Base-by-base conservation (phyloP, 2,113 vertebrate species). In the Pseudorasbora parva region DNA sequence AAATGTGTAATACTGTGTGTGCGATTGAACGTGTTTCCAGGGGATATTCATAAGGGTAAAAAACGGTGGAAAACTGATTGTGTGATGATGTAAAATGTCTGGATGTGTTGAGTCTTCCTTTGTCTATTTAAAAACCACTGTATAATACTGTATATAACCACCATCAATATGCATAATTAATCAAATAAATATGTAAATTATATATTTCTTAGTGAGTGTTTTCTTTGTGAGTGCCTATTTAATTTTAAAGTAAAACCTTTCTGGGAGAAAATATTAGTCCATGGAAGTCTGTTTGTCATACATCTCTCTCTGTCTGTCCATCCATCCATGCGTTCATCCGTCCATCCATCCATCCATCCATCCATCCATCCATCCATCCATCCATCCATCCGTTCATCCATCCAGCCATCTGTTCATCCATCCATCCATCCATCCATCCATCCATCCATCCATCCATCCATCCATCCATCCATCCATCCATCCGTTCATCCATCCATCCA, bases 1-100 rank as follows among this genome's bases (percentile, higher is more conserved):
- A 21, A 56, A 43, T 47, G 60, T 49, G 47, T 69, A 21, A 66
- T 62, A 21, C 2, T 78, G n/a, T 54, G 45, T 49, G 77, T 84
- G 43, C 2, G 4, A 76, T 37, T 56, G 10, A 75, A 49, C 1
- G 0, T 12, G 23, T 69, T 69, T 69, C 66, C 9, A 0, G 19
- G 64, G 66, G 4, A 41, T 69, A 64, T 54, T 33, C 23, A 33
- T 83, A 72, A 25, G 27, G 4, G 25, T 77, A 3, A 43, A 56
- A 75, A 27, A 30, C 0, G 6, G 51, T 45, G 51, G 6, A 15
- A 10, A 10, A 56, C 15, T 41, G 10, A 41, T 37, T 57, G 17
- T 57, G 30, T 77, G 30, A 37, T 75, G 17, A 51, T 75, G 25
- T 51, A 23, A 78, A 78, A 78, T 5, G 21, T 77, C 54, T 78